Conservation (phyloP, 2,888 invertebrate genomes). For the Mimumesa dahlbomi region DNA sequence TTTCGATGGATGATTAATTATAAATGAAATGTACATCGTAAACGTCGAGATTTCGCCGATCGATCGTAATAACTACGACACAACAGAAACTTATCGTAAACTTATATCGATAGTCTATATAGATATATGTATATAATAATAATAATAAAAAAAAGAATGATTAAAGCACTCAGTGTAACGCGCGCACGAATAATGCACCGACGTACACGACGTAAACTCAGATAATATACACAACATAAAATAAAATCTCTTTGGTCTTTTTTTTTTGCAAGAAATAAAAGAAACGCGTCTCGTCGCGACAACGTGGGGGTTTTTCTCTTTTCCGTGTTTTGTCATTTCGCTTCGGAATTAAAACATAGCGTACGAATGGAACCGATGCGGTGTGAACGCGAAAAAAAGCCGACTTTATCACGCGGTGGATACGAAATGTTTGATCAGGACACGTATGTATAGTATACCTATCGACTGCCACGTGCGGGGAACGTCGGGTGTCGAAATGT, state of each 20-base stretch:
- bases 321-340: slow-evolving; percentile 11
- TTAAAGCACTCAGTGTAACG: slow-evolving; percentile 61
- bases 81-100: slow-evolving; percentile 36
- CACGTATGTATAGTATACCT: slow-evolving; percentile 29
- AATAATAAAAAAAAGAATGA: slow-evolving; percentile 45
- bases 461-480: slow-evolving; percentile 38
- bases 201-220: slow-evolving; percentile 59
- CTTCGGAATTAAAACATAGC: slow-evolving; percentile 14
- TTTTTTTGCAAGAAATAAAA: slow-evolving; percentile 48
- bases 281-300: slow-evolving; percentile 39
- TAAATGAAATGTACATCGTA: slow-evolving; percentile 62
- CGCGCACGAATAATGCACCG: slow-evolving; percentile 44
- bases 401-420: slow-evolving; percentile 18
- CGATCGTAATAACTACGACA: slow-evolving; percentile 32
- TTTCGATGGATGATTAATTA: slow-evolving; percentile 38
- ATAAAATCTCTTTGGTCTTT: slow-evolving; percentile 65
- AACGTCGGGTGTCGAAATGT: slow-evolving; percentile 16
- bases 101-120: slow-evolving; percentile 26
- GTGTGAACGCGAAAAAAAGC: background rate
- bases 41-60: slow-evolving; percentile 30
- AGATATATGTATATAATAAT: slow-evolving; percentile 28
- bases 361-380: background rate
- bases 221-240: slow-evolving; percentile 65
- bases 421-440: slow-evolving; percentile 10
- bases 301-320: no score